These are phyloP conservation scores for Tapirus terrestris DNA, from an alignment of 2,113 vertebrate species.

Conservation along the genomic window DNA sequence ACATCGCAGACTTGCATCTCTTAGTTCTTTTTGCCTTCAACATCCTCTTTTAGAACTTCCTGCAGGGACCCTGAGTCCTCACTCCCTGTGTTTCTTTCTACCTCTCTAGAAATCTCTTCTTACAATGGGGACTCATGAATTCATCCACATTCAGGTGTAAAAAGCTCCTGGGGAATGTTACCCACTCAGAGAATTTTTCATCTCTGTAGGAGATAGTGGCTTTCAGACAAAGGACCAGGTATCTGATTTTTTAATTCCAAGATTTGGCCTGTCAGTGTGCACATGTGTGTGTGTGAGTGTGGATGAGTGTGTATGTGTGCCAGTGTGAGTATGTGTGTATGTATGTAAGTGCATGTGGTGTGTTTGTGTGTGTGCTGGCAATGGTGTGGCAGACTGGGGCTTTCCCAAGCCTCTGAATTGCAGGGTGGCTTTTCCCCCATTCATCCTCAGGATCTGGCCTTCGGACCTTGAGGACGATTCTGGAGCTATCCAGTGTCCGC, in stretches of 20 bases:
- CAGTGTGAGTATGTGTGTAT: not conserved
- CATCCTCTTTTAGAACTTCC: not conserved
- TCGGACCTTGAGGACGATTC: not conserved
- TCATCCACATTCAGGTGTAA: not conserved
- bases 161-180: not conserved
- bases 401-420: not conserved
- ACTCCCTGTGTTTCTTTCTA: not conserved
- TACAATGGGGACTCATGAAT: too few relatives aligned
- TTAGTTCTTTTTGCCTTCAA: not conserved
- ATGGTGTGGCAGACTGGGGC: too few relatives aligned
- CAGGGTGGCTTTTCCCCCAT: not conserved
- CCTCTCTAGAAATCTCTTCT: not conserved
- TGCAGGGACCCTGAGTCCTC: fast-evolving
- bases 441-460: not conserved
- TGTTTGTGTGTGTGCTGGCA: not conserved
- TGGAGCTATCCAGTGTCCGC: fast-evolving
- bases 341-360: not conserved
- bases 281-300: not conserved
- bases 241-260: not conserved
- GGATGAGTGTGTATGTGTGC: too few relatives aligned
- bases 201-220: not conserved
- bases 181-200: not conserved
- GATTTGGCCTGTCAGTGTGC: not conserved
- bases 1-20: not conserved
- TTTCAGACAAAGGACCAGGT: not conserved